These are phyloP conservation scores for Oscheius sp. DNA, from an alignment of 2,888 invertebrate species.

Conservation along the genomic window DNA sequence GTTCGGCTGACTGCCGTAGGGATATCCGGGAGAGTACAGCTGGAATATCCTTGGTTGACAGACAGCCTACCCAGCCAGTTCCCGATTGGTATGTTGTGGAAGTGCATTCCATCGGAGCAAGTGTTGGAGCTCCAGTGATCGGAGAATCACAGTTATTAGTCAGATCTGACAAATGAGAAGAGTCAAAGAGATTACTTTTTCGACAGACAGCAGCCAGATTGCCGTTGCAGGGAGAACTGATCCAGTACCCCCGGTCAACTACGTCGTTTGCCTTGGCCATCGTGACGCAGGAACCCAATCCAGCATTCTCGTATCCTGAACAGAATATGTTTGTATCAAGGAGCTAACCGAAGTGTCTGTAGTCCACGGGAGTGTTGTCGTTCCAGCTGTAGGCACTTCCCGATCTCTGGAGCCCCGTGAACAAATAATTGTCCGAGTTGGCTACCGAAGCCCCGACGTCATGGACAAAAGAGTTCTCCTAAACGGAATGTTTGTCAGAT, in stretches of 20 bases:
- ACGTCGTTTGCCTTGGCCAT: neutral
- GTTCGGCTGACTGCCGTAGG: constrained; percentile 11
- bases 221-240: neutral
- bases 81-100: neutral
- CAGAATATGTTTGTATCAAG: neutral
- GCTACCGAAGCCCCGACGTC: neutral
- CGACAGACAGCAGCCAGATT: neutral
- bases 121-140: neutral
- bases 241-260: neutral
- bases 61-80: neutral
- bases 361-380: neutral
- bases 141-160: neutral
- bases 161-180: too few relatives aligned
- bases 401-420: neutral
- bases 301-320: neutral
- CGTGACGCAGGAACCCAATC: neutral
- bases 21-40: constrained; percentile 9
- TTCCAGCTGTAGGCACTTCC: neutral
- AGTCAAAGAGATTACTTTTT: too few relatives aligned
- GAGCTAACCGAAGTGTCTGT: neutral
- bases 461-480: constrained; percentile 7
- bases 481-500: too few relatives aligned
- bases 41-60: neutral
- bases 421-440: neutral
- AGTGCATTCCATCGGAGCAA: neutral